Evolutionary conservation across 64 coral and sea anemone genomes (phyloP).

Genomic region (Stylophora pistillata): DNA sequence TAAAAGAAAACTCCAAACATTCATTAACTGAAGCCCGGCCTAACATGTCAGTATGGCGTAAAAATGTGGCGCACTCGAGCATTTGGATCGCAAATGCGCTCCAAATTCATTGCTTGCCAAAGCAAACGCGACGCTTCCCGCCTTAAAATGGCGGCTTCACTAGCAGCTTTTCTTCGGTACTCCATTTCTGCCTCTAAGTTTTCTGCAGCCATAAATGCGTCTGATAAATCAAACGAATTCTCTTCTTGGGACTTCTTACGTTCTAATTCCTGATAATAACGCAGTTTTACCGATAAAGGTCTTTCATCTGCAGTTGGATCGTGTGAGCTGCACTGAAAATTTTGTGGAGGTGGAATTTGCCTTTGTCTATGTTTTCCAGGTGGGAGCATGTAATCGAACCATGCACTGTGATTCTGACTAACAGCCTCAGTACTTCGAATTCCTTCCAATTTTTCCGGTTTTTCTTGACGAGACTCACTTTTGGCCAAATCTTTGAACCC

Average conservation of each 20-base stretch:
- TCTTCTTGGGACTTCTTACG: constrained; percentile 18
- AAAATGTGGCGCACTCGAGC: constrained; percentile 83
- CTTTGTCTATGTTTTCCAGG: constrained; percentile 4
- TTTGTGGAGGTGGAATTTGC: not conserved
- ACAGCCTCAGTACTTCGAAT: constrained; percentile 10
- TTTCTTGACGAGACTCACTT: too few relatives aligned
- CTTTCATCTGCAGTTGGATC: not conserved
- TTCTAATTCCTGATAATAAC: constrained; percentile 42
- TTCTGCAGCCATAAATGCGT: constrained; percentile 45
- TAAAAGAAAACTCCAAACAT: too few relatives aligned
- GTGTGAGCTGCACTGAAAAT: too few relatives aligned
- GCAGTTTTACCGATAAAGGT: constrained; percentile 38
- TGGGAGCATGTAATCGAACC: constrained; percentile 64
- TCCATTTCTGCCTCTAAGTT: constrained; percentile 46
- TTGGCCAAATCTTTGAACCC: not conserved
- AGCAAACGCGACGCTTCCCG: constrained; percentile 74
- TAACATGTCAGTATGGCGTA: constrained; percentile 30
- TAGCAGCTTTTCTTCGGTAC: constrained; percentile 59
- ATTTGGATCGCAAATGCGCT: constrained; percentile 79
- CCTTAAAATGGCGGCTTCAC: constrained; percentile 70
- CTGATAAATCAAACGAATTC: constrained; percentile 50
- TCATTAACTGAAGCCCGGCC: too few relatives aligned
- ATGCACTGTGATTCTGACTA: constrained; percentile 13
- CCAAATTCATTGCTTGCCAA: constrained; percentile 82
- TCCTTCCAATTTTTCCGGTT: not conserved